Evolutionary conservation across 2,888 invertebrate genomes (phyloP), one percentile per base, ranked within the genome.

Genomic region (Reticulitermes lucifugus): DNA sequence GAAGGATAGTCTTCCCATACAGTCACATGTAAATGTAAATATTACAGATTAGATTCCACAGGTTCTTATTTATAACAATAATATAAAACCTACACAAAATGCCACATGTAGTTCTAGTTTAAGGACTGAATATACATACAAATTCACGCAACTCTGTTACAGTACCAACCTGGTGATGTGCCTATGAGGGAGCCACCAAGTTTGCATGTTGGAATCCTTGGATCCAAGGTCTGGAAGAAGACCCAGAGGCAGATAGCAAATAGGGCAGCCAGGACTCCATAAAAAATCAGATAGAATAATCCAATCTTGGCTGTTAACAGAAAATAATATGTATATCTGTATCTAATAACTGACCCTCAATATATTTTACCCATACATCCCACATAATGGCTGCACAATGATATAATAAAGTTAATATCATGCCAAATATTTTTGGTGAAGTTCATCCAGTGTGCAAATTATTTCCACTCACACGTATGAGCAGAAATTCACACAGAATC

Each of bases 191-290:
- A 98, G 85, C 93, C 91, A 59, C 96, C 95, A 86, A 97, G 93
- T 90, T 95, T 96, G 97, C 97, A 98, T 91, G 95, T 96, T 14
- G 98, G 99, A 89, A 95, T 94, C 88, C 96, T 93, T n/a, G 96
- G 94, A 91, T 98, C 97, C 89, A 98, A 91, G 0, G 98, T 97
- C 91, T 96, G 96, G 88, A 96, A 95, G 93, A 99, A 99, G 86
- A 96, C 96, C 94, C 97, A 96, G 94, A 98, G 95, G 92, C 98
- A 98, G 87, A 98, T 96, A 35, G 98, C 95, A 87, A 99, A 99
- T 89, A 99, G 94, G 46, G 97, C 97, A 43, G 96, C 97, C 89
- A 99, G 93, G 88, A 97, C 96, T 86, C 95, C 93, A 92, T 99
- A 99, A 93, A 99, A 99, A 89, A 97, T 94, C 89, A 97, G 92